Evolutionary conservation across 1,140 invertebrate genomes (phyloP).

Genomic region (Aphis gossypii): DNA sequence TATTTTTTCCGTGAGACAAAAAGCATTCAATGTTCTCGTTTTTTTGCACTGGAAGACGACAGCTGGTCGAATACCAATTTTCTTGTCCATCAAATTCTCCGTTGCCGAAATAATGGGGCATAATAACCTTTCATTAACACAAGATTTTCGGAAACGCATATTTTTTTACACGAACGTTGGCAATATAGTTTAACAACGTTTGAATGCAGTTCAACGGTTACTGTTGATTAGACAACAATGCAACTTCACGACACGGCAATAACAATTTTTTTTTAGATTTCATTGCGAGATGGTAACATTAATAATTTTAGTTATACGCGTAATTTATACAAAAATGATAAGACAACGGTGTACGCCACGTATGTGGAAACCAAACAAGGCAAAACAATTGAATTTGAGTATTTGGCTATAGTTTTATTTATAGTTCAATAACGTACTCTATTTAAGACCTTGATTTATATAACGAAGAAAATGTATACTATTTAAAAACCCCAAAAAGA

Average conservation of each 20-base stretch:
- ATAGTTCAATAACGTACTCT: not conserved
- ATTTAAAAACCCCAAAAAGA: not conserved
- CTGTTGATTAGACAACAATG: constrained; percentile 35
- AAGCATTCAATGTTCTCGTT: not conserved
- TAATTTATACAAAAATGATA: not conserved
- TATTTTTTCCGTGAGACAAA: not conserved
- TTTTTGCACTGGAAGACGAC: not conserved
- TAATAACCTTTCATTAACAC: not conserved
- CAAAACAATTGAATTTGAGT: not conserved
- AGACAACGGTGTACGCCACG: not conserved
- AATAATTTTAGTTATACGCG: not conserved
- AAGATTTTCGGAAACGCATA: not conserved
- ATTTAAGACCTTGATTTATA: not conserved
- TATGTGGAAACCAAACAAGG: not conserved
- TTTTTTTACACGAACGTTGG: not conserved
- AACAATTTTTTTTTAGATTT: not conserved
- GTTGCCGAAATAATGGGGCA: not conserved
- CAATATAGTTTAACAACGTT: not conserved
- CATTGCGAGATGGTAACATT: not conserved
- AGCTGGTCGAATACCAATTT: constrained; percentile 24
- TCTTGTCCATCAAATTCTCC: not conserved
- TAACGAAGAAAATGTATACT: not conserved
- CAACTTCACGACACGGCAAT: not conserved
- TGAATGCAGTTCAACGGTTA: constrained; percentile 37
- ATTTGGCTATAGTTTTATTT: not conserved